phyloP scores from a whole-genome alignment of 2,888 invertebrate genomes.

The Coenonympha glycerion region DNA sequence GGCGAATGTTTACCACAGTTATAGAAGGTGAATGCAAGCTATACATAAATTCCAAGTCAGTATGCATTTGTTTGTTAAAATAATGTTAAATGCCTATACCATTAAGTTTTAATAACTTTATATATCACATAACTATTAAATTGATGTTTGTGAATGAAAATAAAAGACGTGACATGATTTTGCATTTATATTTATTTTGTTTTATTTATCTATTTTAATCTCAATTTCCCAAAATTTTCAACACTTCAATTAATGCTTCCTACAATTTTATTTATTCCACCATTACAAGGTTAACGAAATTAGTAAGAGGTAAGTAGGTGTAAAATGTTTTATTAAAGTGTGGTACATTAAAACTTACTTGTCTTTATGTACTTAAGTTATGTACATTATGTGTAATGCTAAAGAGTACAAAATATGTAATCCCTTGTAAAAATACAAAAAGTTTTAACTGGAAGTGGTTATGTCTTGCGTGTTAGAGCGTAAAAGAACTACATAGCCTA shows the following conservation, averaged over 20 bases:
- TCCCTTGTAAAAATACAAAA: too few species aligned
- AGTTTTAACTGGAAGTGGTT: too few species aligned
- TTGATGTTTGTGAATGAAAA: slow-evolving; percentile 14
- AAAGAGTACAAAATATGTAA: too few species aligned
- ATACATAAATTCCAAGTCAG: not conserved
- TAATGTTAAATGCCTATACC: slow-evolving; percentile 18
- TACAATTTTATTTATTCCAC: not conserved
- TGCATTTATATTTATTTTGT: slow-evolving; percentile 12
- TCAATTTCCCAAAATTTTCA: slow-evolving; percentile 18
- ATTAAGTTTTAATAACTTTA: slow-evolving; percentile 26
- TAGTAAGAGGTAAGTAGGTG: too few species aligned
- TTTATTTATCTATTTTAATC: slow-evolving; percentile 14
- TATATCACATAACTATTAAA: slow-evolving; percentile 2
- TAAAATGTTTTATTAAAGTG: too few species aligned
- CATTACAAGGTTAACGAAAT: slow-evolving; percentile 13
- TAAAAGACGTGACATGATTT: slow-evolving; percentile 24
- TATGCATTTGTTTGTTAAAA: slow-evolving; percentile 12
- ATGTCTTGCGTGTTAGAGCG: too few species aligned
- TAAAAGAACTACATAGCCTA: too few species aligned
- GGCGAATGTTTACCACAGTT: not conserved
- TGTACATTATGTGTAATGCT: too few species aligned
- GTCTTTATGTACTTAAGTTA: not conserved
- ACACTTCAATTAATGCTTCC: slow-evolving; percentile 10
- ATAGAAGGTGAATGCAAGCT: not conserved
- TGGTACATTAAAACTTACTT: not conserved